Percentiles rank a stretch among this genome's conserved stretches.
phyloP scores from a whole-genome alignment of 2,797 vertebrate species.

The Chloroceryle amazona region DNA sequence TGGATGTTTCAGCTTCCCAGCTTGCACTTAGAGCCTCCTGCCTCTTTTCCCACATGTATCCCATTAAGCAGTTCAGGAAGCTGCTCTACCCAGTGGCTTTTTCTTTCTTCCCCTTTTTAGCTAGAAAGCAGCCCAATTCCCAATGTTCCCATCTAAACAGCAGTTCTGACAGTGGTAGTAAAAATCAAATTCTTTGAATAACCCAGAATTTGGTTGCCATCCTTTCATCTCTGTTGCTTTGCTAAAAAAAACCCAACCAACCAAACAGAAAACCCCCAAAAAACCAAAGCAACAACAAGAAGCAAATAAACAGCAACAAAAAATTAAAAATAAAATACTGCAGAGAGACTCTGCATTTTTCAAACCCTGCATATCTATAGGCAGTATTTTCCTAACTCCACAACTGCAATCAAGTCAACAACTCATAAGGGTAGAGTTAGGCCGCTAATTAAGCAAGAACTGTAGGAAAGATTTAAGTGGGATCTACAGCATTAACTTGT shows the following conservation, averaged over 20 bases:
- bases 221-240: neutral
- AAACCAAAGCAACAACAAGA: neutral
- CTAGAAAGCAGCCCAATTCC: neutral
- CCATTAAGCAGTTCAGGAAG: neutral
- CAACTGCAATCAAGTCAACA: neutral
- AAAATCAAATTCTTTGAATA: neutral
- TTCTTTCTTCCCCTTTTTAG: neutral
- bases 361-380: neutral
- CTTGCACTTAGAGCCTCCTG: neutral
- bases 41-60: neutral
- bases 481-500: constrained; percentile 12
- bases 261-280: neutral
- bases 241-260: neutral
- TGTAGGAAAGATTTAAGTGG: constrained; percentile 11
- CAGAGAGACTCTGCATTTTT: neutral
- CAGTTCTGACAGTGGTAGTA: neutral
- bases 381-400: neutral
- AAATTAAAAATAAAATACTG: neutral
- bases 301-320: too few species aligned
- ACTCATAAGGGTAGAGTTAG: neutral
- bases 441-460: constrained; percentile 8
- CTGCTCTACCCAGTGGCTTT: neutral
- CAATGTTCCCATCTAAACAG: rapidly evolving
- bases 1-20: neutral
- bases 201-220: neutral